A percentile compares a stretch with the other conserved stretches of the same genome.
phyloP scores from a whole-genome alignment of 2,888 invertebrate species.

The Epistrophe eligans region DNA sequence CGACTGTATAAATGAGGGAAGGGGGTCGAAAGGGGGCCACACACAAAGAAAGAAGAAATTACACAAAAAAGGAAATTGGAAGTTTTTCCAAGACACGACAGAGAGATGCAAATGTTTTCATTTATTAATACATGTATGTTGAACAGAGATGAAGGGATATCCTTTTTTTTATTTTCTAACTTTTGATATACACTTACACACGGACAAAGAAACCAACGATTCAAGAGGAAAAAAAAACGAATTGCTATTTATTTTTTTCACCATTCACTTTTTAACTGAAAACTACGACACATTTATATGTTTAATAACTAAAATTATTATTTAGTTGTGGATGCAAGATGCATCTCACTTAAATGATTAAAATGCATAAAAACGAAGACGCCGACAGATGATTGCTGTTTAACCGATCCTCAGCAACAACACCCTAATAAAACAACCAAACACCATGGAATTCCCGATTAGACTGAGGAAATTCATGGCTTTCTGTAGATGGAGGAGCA shows the following conservation, averaged over 20 bases:
- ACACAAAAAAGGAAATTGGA: slow-evolving; percentile 44
- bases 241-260: neutral
- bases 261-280: neutral
- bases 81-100: slow-evolving; percentile 56
- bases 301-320: neutral
- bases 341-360: slow-evolving; percentile 19
- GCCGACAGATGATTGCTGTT: slow-evolving; percentile 50
- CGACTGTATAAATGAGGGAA: neutral
- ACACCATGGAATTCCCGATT: slow-evolving; percentile 59
- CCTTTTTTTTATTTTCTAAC: slow-evolving; percentile 17
- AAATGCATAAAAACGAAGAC: slow-evolving; percentile 29
- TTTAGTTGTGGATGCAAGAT: slow-evolving; percentile 34
- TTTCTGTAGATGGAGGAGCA: slow-evolving; percentile 28
- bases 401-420: slow-evolving; percentile 33
- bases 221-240: slow-evolving; percentile 5
- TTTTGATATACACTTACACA: slow-evolving; percentile 28
- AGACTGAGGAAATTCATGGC: slow-evolving; percentile 52
- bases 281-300: neutral
- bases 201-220: slow-evolving; percentile 2
- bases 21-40: slow-evolving; percentile 3
- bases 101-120: slow-evolving; percentile 50
- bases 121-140: slow-evolving; percentile 11
- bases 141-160: slow-evolving; percentile 42
- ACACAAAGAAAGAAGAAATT: slow-evolving; percentile 32
- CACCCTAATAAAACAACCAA: slow-evolving; percentile 29